Percentiles rank a stretch among this genome's conserved stretches.
Conservation (phyloP, 2,888 invertebrate genomes). For the Chalcis sispes region DNA sequence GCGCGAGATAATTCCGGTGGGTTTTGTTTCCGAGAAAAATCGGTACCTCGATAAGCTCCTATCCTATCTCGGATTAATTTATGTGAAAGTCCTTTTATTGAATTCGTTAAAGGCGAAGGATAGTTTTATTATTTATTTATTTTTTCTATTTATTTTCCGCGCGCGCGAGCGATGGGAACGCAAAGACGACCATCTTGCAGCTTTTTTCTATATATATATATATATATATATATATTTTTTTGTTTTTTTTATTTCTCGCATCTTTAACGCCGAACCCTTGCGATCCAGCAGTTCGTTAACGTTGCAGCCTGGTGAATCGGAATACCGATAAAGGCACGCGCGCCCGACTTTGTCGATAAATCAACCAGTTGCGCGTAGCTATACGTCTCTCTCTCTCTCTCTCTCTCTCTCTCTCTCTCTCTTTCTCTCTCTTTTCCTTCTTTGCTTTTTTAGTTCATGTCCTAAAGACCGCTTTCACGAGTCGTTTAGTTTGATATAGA, state of each 20-base stretch:
- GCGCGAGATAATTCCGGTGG: not conserved
- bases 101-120: conserved; percentile 53
- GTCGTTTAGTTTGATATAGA: conserved; percentile 32
- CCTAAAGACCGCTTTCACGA: conserved; percentile 42
- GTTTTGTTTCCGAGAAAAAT: conserved; percentile 37
- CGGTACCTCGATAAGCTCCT: conserved; percentile 17
- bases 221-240: too few species aligned
- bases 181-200: too few species aligned
- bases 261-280: too few species aligned
- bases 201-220: too few species aligned
- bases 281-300: conserved; percentile 51
- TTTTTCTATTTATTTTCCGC: too few species aligned
- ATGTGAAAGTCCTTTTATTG: conserved; percentile 53
- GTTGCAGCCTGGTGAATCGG: too few species aligned
- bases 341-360: conserved; percentile 28
- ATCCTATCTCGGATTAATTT: conserved; percentile 40
- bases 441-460: not conserved
- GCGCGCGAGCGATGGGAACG: conserved; percentile 54
- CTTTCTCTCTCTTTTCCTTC: too few species aligned
- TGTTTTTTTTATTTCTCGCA: too few species aligned
- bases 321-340: conserved; percentile 3
- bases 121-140: too few species aligned
- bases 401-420: too few species aligned
- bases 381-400: conserved; percentile 1
- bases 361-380: conserved; percentile 36